Conservation (phyloP, 2,888 invertebrate genomes). For the Ornithoptera priamus region DNA sequence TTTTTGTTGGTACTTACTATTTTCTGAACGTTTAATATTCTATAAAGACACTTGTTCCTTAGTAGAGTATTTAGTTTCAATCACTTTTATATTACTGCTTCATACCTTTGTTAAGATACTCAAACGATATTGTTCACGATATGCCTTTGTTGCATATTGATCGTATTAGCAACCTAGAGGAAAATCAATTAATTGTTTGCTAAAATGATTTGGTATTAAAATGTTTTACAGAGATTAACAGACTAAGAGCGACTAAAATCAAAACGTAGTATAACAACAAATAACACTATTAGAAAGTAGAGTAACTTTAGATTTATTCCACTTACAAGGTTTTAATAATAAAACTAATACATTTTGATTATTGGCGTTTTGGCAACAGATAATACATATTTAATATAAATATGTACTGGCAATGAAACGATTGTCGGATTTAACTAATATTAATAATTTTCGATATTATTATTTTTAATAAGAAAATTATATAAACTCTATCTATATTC, state of each 20-base stretch:
- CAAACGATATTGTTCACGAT: constrained; percentile 35
- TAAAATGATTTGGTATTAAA: not conserved
- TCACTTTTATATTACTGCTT: not conserved
- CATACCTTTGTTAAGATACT: constrained; percentile 36
- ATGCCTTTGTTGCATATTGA: constrained; percentile 55
- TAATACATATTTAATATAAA: not conserved
- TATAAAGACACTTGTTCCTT: not conserved
- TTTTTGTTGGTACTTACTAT: not conserved
- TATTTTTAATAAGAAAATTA: not conserved
- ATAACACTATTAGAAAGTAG: no score
- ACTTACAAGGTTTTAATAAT: no score
- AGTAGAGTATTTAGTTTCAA: not conserved
- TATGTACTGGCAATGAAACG: not conserved
- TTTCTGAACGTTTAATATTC: no score
- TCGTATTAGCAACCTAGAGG: constrained; percentile 41
- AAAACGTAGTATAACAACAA: no score
- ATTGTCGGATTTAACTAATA: not conserved
- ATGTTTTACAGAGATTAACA: not conserved
- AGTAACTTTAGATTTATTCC: no score
- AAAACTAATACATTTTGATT: no score
- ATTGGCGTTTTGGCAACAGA: no score
- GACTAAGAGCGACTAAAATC: no score
- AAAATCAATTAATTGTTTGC: constrained; percentile 7
- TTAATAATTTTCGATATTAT: not conserved
- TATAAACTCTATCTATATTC: not conserved